Base-by-base conservation (phyloP, 2,888 invertebrate genomes). In the Monoplex corrugatus region DNA sequence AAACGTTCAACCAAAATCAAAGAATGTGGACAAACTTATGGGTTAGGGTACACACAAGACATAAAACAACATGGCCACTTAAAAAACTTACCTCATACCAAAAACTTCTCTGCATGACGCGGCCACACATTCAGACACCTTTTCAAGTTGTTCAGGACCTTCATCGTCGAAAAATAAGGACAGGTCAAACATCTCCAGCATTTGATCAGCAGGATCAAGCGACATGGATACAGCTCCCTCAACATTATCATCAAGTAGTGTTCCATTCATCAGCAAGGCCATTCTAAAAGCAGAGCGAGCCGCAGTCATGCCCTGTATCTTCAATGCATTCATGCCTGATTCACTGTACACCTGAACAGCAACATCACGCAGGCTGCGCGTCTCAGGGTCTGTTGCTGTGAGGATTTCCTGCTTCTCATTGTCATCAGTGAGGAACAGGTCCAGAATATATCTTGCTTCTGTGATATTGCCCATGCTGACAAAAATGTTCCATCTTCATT, bases 261-360 rank as follows among this genome's bases (percentile, higher is more conserved):
- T 57, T 40, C 50, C 43, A 63, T 44, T 86, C 43, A 86, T 68
- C 38, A 86, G 68, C 19, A 86, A 57, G 19, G 86, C 86, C 2
- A 13, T 40, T n/a, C 43, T 38, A 68, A 86, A 63, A 68, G 68
- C 63, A 43, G n/a, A 23, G 23, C 43, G 43, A 10, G 86, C 86
- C 0, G 63, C 86, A 13, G 68, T n/a, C 16, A 43, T 40, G 40
- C 16, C 23, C 32, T 10, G 19, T n/a, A 8, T 13, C 13, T n/a
- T 16, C 68, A 86, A 43, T 16, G 68, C 68, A 0, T 68, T 40
- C 8, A 10, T 1, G 0, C 35, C 63, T 6, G 68, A 32, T n/a
- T 23, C 28, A 1, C n/a, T 43, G 86, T 68, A 86, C 13, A 86
- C 40, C 40, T 68, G 1, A 5, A 13, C 86, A 10, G 68, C 86